Evolutionary conservation across 53 echinoderm and acorn worm genomes (phyloP).

Genomic region (Crossaster papposus): DNA sequence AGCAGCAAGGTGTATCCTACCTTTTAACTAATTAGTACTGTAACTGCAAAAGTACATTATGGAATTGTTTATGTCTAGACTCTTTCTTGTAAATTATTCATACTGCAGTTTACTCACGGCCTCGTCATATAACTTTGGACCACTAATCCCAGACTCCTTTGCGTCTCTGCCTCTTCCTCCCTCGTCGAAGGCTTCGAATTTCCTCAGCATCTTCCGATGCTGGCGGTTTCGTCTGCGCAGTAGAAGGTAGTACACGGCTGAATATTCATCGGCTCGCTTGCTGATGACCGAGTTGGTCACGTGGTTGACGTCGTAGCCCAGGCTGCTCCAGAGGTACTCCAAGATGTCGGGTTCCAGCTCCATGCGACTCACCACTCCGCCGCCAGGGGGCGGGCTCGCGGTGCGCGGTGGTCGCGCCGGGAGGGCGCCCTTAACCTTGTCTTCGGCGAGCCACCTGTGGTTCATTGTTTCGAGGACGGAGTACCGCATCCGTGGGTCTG

Average conservation of each 20-base stretch:
- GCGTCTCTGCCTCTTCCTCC: slow-evolving; percentile 2
- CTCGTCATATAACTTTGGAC: slow-evolving; percentile 44
- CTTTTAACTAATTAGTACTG: too few relatives aligned
- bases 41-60: background rate
- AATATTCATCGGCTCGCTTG: slow-evolving; percentile 83
- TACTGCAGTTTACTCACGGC: slow-evolving; percentile 22
- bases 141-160: slow-evolving; percentile 46
- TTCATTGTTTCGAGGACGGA: slow-evolving; percentile 69
- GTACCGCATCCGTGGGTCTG: slow-evolving; percentile 80
- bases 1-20: too few relatives aligned
- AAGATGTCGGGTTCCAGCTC: slow-evolving; percentile 84
- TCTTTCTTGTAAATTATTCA: background rate
- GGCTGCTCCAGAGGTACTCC: slow-evolving; percentile 69
- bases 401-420: slow-evolving; percentile 25
- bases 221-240: slow-evolving; percentile 62
- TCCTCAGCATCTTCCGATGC: slow-evolving; percentile 50
- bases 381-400: slow-evolving; percentile 51
- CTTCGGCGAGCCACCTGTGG: slow-evolving; percentile 77
- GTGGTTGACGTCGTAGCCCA: slow-evolving; percentile 81
- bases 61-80: background rate
- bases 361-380: slow-evolving; percentile 79
- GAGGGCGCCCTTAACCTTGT: background rate
- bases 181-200: slow-evolving; percentile 1
- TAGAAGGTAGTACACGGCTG: slow-evolving; percentile 84
- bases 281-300: slow-evolving; percentile 84